Evolutionary conservation across 2,113 vertebrate genomes (phyloP), one percentile per base, ranked within the genome.

Genomic region (Poeciliopsis prolifica): DNA sequence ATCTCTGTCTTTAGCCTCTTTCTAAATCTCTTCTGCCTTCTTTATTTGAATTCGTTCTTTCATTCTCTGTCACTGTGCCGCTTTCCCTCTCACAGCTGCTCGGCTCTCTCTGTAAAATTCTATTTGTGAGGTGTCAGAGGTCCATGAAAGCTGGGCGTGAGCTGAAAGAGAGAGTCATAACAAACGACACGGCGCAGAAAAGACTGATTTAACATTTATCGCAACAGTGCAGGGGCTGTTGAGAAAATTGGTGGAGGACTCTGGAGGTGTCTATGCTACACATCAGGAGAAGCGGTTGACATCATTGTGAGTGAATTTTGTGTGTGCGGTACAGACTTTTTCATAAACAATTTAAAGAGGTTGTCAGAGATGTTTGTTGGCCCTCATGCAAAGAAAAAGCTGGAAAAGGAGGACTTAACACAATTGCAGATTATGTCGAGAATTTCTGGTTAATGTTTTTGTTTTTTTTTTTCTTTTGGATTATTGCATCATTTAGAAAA

Each of bases 71-170:
- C 64, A 30, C 22, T 33, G 10, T 31, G 24, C 68, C 61, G 70
- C n/a, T 35, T 31, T 79, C 42, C 19, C 48, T 77, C 61, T 78
- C 61, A 54, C 69, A 62, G 68, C 61, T 17, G 3, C 73, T 76
- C 40, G 2, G 26, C 72, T 81, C 73, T 79, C 51, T 54, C 60
- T 69, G 65, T 82, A 28, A 80, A 83, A 83, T 88, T 86, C 70
- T 89, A 88, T 91, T 90, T 83, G 74, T 72, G 73, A 79, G 66
- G 83, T 90, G 86, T 87, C 79, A 90, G 79, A 89, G 87, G 88
- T 88, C 87, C 72, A 67, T 30, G 28, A 12, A 78, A 70, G 75
- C 80, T 73, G 73, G 61, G 75, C 78, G 68, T 84, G 79, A 83
- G 81, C 81, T 79, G 61, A 88, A 75, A 84, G 79, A 84, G 72